Evolutionary conservation across 2,888 invertebrate species (phyloP).

Genomic region (Neoascia interrupta): DNA sequence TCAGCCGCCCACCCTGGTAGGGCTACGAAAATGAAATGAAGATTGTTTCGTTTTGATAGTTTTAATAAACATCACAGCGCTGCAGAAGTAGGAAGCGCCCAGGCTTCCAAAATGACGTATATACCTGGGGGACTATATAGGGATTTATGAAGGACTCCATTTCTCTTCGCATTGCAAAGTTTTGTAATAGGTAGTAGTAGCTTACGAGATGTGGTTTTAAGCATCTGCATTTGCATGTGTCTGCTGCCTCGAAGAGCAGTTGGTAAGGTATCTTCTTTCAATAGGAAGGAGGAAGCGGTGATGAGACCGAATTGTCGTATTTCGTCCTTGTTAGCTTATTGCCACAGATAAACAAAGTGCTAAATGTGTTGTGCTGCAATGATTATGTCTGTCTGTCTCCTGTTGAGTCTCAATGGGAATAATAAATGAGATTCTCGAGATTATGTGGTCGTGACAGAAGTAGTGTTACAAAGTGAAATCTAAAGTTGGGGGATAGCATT

Average conservation of each 20-base stretch:
- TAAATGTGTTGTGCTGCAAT: constrained; percentile 58
- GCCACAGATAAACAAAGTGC: constrained; percentile 61
- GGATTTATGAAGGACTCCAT: constrained; percentile 56
- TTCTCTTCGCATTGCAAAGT: constrained; percentile 25
- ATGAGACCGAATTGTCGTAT: constrained; percentile 45
- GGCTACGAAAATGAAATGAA: constrained; percentile 64
- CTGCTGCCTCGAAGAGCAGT: neutral
- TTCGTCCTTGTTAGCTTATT: constrained; percentile 59
- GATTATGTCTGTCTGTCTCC: constrained; percentile 28
- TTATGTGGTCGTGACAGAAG: constrained; percentile 2
- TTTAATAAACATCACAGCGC: constrained; percentile 57
- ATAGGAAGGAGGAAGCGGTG: too few relatives aligned
- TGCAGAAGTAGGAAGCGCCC: neutral
- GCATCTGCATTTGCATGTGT: constrained; percentile 44
- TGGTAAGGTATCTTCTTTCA: neutral
- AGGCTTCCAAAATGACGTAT: constrained; percentile 5
- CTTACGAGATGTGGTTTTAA: constrained; percentile 47
- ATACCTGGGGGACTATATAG: constrained; percentile 11
- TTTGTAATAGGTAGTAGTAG: constrained; percentile 8
- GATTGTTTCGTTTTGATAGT: constrained; percentile 68
- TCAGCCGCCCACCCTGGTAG: constrained; percentile 10
- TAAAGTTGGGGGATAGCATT: neutral
- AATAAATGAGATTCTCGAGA: constrained; percentile 49
- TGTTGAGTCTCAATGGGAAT: constrained; percentile 44
- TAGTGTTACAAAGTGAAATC: constrained; percentile 4